phyloP scores from a whole-genome alignment of 2,113 vertebrate genomes.

The Anguilla japonica region DNA sequence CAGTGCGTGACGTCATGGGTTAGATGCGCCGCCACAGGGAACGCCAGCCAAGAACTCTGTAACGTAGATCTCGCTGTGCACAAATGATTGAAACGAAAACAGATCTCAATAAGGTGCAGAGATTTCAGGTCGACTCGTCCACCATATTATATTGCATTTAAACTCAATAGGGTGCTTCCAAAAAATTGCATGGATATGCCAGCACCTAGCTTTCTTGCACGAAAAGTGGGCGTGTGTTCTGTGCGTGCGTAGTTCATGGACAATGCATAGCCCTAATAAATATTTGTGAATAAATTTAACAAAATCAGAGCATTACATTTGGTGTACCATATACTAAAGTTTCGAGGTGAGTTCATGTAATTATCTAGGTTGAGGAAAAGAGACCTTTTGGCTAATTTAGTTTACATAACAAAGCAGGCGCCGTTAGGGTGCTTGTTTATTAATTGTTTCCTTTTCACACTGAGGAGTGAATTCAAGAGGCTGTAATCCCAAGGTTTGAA shows the following conservation, averaged over 20 bases:
- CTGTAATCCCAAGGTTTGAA: neutral
- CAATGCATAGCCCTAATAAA: neutral
- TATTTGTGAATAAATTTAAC: neutral
- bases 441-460: neutral
- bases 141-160: neutral
- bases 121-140: neutral
- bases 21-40: neutral
- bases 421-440: neutral
- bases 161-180: neutral
- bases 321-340: neutral
- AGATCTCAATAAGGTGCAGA: neutral
- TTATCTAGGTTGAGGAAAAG: neutral
- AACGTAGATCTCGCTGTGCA: neutral
- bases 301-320: neutral
- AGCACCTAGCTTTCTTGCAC: neutral
- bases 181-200: neutral
- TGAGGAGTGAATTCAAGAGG: neutral
- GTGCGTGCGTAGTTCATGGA: neutral
- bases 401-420: constrained; percentile 4
- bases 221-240: neutral
- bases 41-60: neutral
- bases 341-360: neutral
- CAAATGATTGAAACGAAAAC: neutral
- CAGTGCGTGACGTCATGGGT: constrained; percentile 66
- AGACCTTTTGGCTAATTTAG: neutral